Base-by-base conservation (phyloP, 1,140 invertebrate genomes). In the Rhopalosiphum padi region DNA sequence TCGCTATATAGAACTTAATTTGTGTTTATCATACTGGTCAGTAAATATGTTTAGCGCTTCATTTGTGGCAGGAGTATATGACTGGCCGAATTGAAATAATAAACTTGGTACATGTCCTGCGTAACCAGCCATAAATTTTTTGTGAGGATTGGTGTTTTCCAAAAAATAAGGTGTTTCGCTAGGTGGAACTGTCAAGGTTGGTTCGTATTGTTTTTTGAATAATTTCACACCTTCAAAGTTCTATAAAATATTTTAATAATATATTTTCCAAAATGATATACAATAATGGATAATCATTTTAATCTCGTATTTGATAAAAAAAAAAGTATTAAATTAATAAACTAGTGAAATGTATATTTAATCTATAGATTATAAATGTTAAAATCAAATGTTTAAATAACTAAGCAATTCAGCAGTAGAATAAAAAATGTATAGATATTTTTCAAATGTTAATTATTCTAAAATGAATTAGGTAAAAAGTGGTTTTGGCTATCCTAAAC, bases 51-150 rank as follows among this genome's bases (percentile, higher is more conserved):
- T 35, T 35, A 92, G 46, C 15, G 91, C 91, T 0, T 25, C 8
- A 1, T 53, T 85, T 11, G 68, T 83, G 46, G 46, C 35, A 9
- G 37, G n/a, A 18, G 68, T 37, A 11, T 92, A 53, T 15, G 60
- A 25, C 22, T 35, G 30, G 21, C 91, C 43, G 11, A 85, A 46
- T 9, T n/a, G 18, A 37, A 85, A 37, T 11, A 23, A 1, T 30
- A 92, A 41, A 37, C 1, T 3, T 1, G 91, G 91, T 37, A 92
- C 77, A 48, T 92, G 77, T 23, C 91, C 91, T 7, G 30, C 23
- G 21, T 92, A 92, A 23, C 91, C 91, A 11, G 8, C 18, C 77
- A 83, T 83, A 15, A 85, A 85, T 23, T 82, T 51, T 46, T 92
- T 83, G 11, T 83, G n/a, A 8, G 68, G 41, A 48, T 51, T 83